Evolutionary conservation across 2,113 vertebrate genomes (phyloP).

Genomic region (Carassius auratus): DNA sequence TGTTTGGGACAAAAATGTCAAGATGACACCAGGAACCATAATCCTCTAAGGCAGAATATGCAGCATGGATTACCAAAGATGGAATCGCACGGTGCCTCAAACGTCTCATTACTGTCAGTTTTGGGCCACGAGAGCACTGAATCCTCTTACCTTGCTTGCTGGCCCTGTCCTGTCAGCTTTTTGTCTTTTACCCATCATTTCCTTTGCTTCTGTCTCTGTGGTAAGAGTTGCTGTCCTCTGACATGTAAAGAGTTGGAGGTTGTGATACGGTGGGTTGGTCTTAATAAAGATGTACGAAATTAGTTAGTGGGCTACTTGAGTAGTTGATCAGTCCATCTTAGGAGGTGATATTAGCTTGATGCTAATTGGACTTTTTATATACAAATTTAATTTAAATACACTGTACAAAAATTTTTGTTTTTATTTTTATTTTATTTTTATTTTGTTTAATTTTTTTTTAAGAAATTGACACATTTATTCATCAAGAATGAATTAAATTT

Average conservation of each 20-base stretch:
- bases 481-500: too few species aligned
- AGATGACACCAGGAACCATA: slow-evolving; percentile 37
- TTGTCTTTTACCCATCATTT: slow-evolving; percentile 4
- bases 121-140: slow-evolving; percentile 6
- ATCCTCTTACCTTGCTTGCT: slow-evolving; percentile 15
- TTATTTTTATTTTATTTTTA: too few species aligned
- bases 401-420: too few species aligned
- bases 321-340: background rate
- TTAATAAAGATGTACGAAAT: background rate
- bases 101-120: slow-evolving; percentile 45
- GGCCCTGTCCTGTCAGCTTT: slow-evolving; percentile 20
- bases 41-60: slow-evolving; percentile 47
- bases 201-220: background rate
- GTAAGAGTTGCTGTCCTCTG: background rate
- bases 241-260: background rate
- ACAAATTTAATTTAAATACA: too few species aligned
- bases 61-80: slow-evolving; percentile 49
- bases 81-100: slow-evolving; percentile 17
- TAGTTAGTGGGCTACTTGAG: background rate
- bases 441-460: too few species aligned
- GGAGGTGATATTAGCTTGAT: too few species aligned
- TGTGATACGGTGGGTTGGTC: background rate
- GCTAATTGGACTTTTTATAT: too few species aligned
- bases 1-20: slow-evolving; percentile 42
- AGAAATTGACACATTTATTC: too few species aligned